Percentiles rank a stretch among this genome's conserved stretches.
Conservation (phyloP, 2,888 invertebrate species). For the Himalopsyche japonica region DNA sequence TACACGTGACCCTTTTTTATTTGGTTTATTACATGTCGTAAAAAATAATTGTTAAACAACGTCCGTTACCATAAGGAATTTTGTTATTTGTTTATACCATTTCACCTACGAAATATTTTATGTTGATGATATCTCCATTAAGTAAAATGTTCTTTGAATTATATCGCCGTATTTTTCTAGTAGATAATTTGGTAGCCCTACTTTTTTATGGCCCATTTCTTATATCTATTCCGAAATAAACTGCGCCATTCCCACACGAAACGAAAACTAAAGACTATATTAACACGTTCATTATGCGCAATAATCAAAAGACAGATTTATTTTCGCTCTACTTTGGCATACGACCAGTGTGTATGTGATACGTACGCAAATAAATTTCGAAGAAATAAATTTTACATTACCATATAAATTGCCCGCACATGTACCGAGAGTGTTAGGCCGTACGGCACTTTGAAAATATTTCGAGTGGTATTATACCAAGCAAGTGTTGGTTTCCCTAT, state of each 20-base stretch:
- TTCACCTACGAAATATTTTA: too few relatives aligned
- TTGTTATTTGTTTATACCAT: too few relatives aligned
- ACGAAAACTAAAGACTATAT: neutral
- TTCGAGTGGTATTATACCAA: neutral
- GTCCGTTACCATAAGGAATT: too few relatives aligned
- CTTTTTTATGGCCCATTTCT: too few relatives aligned
- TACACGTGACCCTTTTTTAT: too few relatives aligned
- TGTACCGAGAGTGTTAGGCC: neutral
- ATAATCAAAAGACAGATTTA: neutral
- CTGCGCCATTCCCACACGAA: neutral
- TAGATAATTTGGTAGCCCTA: too few relatives aligned
- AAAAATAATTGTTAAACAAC: too few relatives aligned
- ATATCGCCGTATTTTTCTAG: too few relatives aligned
- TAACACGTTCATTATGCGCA: neutral
- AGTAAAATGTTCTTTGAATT: too few relatives aligned
- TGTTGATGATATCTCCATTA: too few relatives aligned
- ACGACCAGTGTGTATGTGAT: slow-evolving; percentile 4
- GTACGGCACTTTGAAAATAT: neutral
- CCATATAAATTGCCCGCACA: slow-evolving; percentile 21
- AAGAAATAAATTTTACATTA: slow-evolving; percentile 14
- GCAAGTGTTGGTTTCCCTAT: neutral
- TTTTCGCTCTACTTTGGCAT: neutral
- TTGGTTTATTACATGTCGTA: too few relatives aligned
- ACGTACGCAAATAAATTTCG: slow-evolving; percentile 22
- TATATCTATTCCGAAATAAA: too few relatives aligned